These are phyloP conservation scores for Herpailurus yagouaroundi DNA, from an alignment of 2,113 vertebrate species.

Conservation along the genomic window DNA sequence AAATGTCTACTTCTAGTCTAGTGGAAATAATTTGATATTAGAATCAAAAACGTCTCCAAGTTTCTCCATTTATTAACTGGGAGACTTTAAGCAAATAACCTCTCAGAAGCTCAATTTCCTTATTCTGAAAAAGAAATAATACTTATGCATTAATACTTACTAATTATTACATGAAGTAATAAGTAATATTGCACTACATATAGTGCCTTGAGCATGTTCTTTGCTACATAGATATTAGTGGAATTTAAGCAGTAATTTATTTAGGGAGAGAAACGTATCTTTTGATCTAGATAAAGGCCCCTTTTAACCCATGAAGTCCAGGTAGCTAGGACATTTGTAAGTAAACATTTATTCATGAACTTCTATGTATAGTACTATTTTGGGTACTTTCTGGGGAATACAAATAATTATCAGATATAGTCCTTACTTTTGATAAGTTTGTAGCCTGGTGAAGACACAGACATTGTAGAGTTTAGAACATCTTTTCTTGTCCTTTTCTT, in stretches of 20 bases:
- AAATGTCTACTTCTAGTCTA: neutral
- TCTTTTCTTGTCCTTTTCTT: neutral
- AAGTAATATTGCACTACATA: too few relatives aligned
- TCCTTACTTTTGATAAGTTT: neutral
- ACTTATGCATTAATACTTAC: neutral
- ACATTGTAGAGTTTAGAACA: neutral
- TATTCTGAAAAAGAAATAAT: neutral
- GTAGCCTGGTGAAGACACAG: neutral
- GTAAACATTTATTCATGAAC: neutral
- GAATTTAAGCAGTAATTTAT: neutral
- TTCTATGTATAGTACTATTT: neutral
- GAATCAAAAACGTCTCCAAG: neutral
- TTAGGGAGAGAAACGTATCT: neutral
- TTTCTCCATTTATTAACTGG: neutral
- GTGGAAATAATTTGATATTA: neutral
- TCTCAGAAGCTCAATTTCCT: neutral
- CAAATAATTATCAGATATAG: neutral
- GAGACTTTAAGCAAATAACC: neutral
- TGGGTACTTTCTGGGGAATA: neutral
- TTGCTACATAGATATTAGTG: neutral
- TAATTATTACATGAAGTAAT: neutral
- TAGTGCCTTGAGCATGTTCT: neutral
- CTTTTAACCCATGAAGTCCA: neutral
- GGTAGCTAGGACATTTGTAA: neutral
- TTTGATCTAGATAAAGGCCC: neutral